Conservation (phyloP, 2,797 vertebrate genomes). For the Leuciscus waleckii region DNA sequence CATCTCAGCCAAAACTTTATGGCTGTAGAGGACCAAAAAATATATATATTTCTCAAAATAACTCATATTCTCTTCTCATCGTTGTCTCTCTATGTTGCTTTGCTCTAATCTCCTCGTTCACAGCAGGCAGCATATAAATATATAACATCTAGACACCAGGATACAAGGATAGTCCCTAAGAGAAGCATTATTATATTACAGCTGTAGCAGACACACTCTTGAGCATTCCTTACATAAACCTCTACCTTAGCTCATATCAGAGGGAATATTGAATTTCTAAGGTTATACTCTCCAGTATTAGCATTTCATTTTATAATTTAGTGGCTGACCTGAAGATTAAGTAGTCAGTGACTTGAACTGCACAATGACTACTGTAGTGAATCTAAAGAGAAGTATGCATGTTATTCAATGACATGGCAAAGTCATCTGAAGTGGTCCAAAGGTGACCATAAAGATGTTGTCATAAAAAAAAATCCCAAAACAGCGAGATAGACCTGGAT, state of each 20-base stretch:
- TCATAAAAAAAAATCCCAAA: neutral
- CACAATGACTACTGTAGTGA: slow-evolving; percentile 13
- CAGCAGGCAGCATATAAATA: slow-evolving; percentile 53
- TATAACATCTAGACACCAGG: slow-evolving; percentile 45
- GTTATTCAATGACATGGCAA: slow-evolving; percentile 17
- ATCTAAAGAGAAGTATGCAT: slow-evolving; percentile 23
- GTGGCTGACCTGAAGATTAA: slow-evolving; percentile 39
- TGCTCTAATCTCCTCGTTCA: slow-evolving; percentile 44
- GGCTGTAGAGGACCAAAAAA: neutral
- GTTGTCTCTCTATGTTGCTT: slow-evolving; percentile 53
- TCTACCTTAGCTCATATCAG: slow-evolving; percentile 39
- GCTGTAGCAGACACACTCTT: slow-evolving; percentile 30
- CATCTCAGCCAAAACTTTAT: neutral
- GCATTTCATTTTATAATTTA: slow-evolving; percentile 46
- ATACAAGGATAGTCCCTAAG: slow-evolving; percentile 45
- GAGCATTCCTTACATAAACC: slow-evolving; percentile 33
- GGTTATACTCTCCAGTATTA: slow-evolving; percentile 14
- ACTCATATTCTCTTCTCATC: slow-evolving; percentile 38
- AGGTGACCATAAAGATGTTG: neutral
- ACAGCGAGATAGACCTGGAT: neutral
- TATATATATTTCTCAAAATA: neutral
- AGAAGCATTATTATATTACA: slow-evolving; percentile 58
- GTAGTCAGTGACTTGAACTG: slow-evolving; percentile 16
- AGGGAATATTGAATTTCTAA: slow-evolving; percentile 49
- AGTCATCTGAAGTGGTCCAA: slow-evolving; percentile 25